Evolutionary conservation across 2,888 invertebrate species (phyloP), one percentile per base, ranked within the genome.

Genomic region (Pogonocherus hispidulus): DNA sequence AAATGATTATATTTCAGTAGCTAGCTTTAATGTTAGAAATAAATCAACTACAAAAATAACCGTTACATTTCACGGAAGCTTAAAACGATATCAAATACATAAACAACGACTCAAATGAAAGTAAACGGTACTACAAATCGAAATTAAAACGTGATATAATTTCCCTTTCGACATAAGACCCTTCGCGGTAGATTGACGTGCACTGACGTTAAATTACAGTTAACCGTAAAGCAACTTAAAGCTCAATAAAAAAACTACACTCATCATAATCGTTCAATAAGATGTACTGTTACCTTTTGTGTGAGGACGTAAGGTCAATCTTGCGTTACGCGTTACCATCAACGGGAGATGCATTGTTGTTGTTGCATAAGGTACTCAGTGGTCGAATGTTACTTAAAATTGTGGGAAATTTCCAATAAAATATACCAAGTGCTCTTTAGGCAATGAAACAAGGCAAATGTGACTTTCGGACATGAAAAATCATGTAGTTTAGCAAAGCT

Each of bases 71-170:
- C 41, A 4, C 4, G 14, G 41, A 5, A 41, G 3, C 41, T n/a
- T 5, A 41, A 41, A n/a, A 41, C n/a, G 8, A 32, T 32, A n/a
- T 14, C 14, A 14, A 2, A 41, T 9, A 41, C 5, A 41, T 41
- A 41, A 41, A 41, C 41, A 14, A 41, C 41, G 1, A 14, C n/a
- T 16, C 16, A 5, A 41, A 41, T 5, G 41, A 41, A 41, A 41
- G 41, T 41, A 41, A 41, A 41, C 41, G 41, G 41, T 41, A 41
- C 41, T n/a, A 41, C 14, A 41, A 41, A 41, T 14, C 16, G 41
- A 41, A 41, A 41, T 41, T 41, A 14, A n/a, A 41, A 41, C 41
- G 41, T 41, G 41, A 41, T n/a, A 41, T 41, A 14, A 41, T 41
- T 41, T 41, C 41, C 41, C 41, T 41, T 41, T 41, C 41, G 16